Conservation (phyloP, 1,140 invertebrate genomes). For the Drosophila willistoni region DNA sequence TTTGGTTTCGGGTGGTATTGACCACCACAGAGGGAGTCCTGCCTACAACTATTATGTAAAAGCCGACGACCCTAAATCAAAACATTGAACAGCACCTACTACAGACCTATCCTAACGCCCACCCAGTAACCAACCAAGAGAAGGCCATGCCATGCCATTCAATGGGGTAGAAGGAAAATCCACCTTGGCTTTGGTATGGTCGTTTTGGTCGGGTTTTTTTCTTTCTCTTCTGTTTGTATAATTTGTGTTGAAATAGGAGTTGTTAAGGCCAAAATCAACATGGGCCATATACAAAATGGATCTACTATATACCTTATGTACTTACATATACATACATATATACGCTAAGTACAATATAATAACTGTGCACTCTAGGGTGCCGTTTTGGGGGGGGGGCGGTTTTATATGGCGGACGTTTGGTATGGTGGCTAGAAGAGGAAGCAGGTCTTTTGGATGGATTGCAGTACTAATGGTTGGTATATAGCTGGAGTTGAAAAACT, state of each 20-base stretch:
- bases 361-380: conserved; percentile 1
- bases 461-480: conserved; percentile 27
- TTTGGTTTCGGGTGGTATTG: conserved; percentile 31
- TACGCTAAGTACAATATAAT: not conserved
- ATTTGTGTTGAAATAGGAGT: conserved; percentile 44
- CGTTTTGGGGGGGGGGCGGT: conserved; percentile 2
- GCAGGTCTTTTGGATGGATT: conserved; percentile 19
- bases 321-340: not conserved
- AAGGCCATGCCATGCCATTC: conserved; percentile 2
- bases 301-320: not conserved
- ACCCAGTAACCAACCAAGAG: conserved; percentile 51
- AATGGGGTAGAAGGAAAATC: conserved; percentile 5
- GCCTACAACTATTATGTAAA: conserved; percentile 63
- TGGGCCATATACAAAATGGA: conserved; percentile 13
- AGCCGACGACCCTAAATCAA: conserved; percentile 74
- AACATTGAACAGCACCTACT: conserved; percentile 45
- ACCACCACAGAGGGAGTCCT: conserved; percentile 30
- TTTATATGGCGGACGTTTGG: not conserved
- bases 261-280: conserved; percentile 68
- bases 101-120: conserved; percentile 18
- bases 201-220: conserved; percentile 24
- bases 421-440: not conserved
- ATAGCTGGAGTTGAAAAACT: conserved; percentile 70
- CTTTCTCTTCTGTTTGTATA: not conserved
- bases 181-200: conserved; percentile 61